A percentile compares a stretch with the other conserved stretches of the same genome.
These are phyloP conservation scores for Salarias fasciatus DNA, from an alignment of 2,797 vertebrate species.

Conservation along the genomic window DNA sequence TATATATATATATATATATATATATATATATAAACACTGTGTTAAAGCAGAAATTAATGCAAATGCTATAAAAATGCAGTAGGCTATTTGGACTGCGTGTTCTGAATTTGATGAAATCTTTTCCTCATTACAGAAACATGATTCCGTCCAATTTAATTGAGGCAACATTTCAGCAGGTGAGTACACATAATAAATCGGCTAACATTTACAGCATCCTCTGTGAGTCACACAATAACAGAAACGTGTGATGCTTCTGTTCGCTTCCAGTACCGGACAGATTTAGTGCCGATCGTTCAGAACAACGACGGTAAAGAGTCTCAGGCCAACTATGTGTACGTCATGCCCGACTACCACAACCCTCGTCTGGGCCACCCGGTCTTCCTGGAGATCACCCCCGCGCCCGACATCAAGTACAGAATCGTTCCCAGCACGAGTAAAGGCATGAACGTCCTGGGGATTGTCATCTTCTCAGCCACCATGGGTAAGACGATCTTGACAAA, in stretches of 20 bases:
- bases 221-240: neutral
- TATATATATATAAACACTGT: too few relatives aligned
- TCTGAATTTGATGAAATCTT: neutral
- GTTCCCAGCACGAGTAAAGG: constrained; percentile 87
- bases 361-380: constrained; percentile 84
- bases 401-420: constrained; percentile 86
- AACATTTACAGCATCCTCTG: neutral
- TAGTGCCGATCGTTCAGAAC: constrained; percentile 84
- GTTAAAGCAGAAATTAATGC: too few relatives aligned
- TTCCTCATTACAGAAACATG: constrained; percentile 85
- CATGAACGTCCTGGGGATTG: constrained; percentile 92
- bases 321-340: constrained; percentile 89
- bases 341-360: constrained; percentile 87
- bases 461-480: constrained; percentile 92
- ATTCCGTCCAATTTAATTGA: constrained; percentile 91
- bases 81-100: neutral
- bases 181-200: constrained; percentile 19
- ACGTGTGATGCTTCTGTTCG: neutral
- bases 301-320: constrained; percentile 69
- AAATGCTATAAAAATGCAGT: too few relatives aligned
- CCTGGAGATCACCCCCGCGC: constrained; percentile 88
- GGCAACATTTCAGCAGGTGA: constrained; percentile 91
- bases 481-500: constrained; percentile 71
- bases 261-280: constrained; percentile 86
- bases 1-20: too few relatives aligned